phyloP scores from a whole-genome alignment of 1,140 invertebrate genomes.

The Carposina sasakii region DNA sequence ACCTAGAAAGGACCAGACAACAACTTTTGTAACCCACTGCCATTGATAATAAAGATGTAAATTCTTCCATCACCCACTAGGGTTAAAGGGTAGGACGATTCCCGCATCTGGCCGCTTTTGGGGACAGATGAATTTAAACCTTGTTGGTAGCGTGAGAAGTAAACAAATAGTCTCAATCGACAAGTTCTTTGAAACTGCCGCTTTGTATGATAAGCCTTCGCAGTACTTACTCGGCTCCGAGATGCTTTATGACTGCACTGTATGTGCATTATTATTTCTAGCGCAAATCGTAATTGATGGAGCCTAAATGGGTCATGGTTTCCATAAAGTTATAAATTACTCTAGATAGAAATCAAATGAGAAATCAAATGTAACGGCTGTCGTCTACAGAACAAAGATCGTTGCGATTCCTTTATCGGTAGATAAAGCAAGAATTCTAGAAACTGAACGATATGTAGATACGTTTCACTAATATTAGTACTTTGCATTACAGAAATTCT shows the following conservation, averaged over 20 bases:
- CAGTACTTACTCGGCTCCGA: constrained; percentile 22
- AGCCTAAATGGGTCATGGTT: constrained; percentile 39
- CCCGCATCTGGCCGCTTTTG: constrained; percentile 34
- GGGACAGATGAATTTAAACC: constrained; percentile 36
- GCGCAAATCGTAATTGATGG: constrained; percentile 40
- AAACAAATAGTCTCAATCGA: constrained; percentile 31
- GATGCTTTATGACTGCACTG: constrained; percentile 29
- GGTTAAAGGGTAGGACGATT: constrained; percentile 45
- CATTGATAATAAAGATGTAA: no score
- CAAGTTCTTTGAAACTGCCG: constrained; percentile 49
- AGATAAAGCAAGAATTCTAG: no score
- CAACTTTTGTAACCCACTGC: no score
- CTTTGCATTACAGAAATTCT: no score
- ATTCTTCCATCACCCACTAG: constrained; percentile 33
- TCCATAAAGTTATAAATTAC: constrained; percentile 16
- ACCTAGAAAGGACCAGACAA: no score
- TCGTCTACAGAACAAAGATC: no score
- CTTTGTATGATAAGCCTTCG: constrained; percentile 42
- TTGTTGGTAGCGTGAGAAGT: constrained; percentile 31
- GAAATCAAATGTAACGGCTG: no score
- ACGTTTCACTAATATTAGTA: no score
- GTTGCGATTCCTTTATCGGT: no score
- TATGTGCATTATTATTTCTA: constrained; percentile 36
- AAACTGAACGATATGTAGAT: no score
- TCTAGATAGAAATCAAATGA: constrained; percentile 35